A percentile compares a stretch with the other conserved stretches of the same genome.
phyloP scores from a whole-genome alignment of 2,888 invertebrate genomes.

The Philaethria dido region DNA sequence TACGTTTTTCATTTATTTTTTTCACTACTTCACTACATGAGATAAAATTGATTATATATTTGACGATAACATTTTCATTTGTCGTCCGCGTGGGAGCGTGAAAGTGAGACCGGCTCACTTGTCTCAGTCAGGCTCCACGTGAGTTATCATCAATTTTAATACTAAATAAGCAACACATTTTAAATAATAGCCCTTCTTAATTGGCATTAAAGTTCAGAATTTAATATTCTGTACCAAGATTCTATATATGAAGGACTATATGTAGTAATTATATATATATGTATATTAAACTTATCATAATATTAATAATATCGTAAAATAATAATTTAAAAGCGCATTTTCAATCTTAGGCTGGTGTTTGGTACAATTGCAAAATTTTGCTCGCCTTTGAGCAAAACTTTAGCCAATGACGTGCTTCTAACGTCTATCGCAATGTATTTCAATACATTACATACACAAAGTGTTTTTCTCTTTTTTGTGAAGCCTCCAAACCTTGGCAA shows the following conservation, averaged over 20 bases:
- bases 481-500: neutral
- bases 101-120: too few relatives aligned
- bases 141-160: neutral
- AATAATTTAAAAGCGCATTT: neutral
- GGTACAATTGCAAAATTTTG: neutral
- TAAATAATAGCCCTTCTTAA: neutral
- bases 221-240: neutral
- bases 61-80: neutral
- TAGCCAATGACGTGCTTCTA: too few relatives aligned
- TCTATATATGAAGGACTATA: neutral
- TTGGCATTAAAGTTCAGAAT: neutral
- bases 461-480: neutral
- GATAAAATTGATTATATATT: conserved; percentile 1
- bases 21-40: neutral
- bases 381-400: too few relatives aligned
- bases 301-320: neutral
- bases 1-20: neutral
- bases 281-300: neutral
- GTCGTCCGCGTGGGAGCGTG: too few relatives aligned
- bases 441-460: too few relatives aligned
- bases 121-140: too few relatives aligned
- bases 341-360: neutral
- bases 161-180: neutral
- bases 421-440: neutral
- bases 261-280: neutral